Conservation (phyloP, 1,140 invertebrate genomes). For the Colletes gigas region DNA sequence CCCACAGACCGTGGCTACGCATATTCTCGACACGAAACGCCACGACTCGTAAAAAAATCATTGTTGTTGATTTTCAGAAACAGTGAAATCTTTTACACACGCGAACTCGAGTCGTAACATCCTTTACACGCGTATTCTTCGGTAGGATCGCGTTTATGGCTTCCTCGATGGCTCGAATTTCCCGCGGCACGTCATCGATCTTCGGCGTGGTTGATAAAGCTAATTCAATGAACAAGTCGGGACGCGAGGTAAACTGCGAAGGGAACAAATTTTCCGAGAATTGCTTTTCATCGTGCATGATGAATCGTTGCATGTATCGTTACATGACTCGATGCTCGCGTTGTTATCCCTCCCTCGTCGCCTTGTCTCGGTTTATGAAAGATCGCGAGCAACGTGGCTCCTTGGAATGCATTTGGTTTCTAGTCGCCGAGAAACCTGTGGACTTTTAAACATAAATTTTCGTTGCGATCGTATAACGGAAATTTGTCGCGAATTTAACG, state of each 20-base stretch:
- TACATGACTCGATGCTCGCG: not conserved
- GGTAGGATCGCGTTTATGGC: not conserved
- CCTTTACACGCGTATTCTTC: not conserved
- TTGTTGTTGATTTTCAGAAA: no score
- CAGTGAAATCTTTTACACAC: not conserved
- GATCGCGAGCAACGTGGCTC: no score
- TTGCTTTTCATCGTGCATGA: not conserved
- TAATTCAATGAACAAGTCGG: conserved; percentile 18
- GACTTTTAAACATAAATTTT: no score
- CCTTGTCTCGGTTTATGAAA: no score
- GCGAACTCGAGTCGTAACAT: not conserved
- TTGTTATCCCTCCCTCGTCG: not conserved
- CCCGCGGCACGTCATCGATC: conserved; percentile 21
- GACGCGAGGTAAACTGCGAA: not conserved
- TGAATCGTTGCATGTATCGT: not conserved
- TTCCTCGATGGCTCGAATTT: not conserved
- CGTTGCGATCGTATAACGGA: not conserved
- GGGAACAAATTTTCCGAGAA: not conserved
- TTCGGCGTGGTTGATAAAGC: conserved; percentile 17
- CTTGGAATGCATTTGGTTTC: no score
- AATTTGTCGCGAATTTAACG: not conserved
- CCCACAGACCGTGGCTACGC: no score
- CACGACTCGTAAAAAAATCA: no score
- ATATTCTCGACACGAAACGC: no score
- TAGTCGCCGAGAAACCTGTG: no score